Conservation (phyloP, 37 sponge, comb jelly and placozoan genomes). For the Diacarnus erythraeanus region DNA sequence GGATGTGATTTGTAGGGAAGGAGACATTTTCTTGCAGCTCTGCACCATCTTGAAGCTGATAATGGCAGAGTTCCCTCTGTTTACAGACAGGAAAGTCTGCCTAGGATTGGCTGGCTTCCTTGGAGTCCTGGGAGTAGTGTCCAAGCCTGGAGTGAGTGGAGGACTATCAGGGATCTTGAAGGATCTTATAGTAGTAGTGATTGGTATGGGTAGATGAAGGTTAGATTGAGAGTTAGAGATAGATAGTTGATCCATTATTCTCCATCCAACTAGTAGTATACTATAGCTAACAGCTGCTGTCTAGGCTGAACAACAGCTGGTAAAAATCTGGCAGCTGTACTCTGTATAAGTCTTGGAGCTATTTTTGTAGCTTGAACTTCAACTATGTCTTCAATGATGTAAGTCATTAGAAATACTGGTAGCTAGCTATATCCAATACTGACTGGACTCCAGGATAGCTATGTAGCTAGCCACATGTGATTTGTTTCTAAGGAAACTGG, state of each 20-base stretch:
- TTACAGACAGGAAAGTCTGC: background rate
- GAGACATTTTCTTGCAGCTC: background rate
- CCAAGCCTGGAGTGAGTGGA: conserved; percentile 3
- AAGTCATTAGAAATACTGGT: too few species aligned
- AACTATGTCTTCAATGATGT: too few species aligned
- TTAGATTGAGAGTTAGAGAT: background rate
- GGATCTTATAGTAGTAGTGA: background rate
- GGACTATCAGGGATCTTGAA: conserved; percentile 4
- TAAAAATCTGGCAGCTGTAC: too few species aligned
- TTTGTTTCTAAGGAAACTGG: too few species aligned
- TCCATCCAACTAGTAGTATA: too few species aligned
- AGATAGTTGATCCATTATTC: background rate
- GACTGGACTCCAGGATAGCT: too few species aligned
- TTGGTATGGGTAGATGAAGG: background rate
- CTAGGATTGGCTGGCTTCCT: conserved; percentile 25
- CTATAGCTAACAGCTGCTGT: too few species aligned
- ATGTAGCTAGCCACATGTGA: too few species aligned
- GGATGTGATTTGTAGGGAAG: background rate
- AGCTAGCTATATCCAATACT: too few species aligned
- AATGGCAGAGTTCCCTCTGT: conserved; percentile 7
- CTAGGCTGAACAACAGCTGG: too few species aligned
- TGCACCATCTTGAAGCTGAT: conserved; percentile 40
- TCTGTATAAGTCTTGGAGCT: too few species aligned
- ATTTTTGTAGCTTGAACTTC: too few species aligned
- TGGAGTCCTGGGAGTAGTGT: conserved; percentile 22